phyloP scores from a whole-genome alignment of 2,797 vertebrate species.

The Notolabrus celidotus region DNA sequence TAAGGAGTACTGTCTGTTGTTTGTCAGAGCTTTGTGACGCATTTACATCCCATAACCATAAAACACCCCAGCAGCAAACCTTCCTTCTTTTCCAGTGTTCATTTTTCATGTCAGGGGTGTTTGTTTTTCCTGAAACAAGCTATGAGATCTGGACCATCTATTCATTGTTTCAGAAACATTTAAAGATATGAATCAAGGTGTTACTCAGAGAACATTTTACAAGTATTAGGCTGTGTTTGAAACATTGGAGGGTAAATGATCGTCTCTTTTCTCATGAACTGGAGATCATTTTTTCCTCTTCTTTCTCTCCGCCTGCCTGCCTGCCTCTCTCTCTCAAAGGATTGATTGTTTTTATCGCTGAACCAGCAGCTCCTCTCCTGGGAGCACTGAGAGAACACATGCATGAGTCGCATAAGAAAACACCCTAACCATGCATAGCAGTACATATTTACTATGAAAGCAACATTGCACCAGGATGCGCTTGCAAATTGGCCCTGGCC shows the following conservation, averaged over 20 bases:
- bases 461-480: conserved; percentile 43
- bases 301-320: conserved; percentile 28
- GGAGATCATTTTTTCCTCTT: conserved; percentile 29
- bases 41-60: conserved; percentile 26
- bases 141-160: conserved; percentile 12
- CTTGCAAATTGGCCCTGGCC: conserved; percentile 19
- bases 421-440: conserved; percentile 59
- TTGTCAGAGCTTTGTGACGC: conserved; percentile 26
- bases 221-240: conserved; percentile 8
- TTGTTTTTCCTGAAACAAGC: conserved; percentile 14
- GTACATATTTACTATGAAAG: conserved; percentile 53
- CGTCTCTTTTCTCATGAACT: conserved; percentile 20
- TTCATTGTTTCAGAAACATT: conserved; percentile 37
- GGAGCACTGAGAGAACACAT: conserved; percentile 64
- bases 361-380: conserved; percentile 67
- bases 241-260: conserved; percentile 34
- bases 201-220: neutral
- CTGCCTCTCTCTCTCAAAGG: conserved; percentile 63
- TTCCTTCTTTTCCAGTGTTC: conserved; percentile 17
- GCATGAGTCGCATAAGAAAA: conserved; percentile 72
- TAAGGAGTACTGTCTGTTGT: conserved; percentile 34
- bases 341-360: conserved; percentile 83
- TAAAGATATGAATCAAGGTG: conserved; percentile 18
- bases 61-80: conserved; percentile 36
- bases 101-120: conserved; percentile 39